Evolutionary conservation across 1,140 invertebrate genomes (phyloP), one percentile per base, ranked within the genome.

Genomic region (Apis dorsata): DNA sequence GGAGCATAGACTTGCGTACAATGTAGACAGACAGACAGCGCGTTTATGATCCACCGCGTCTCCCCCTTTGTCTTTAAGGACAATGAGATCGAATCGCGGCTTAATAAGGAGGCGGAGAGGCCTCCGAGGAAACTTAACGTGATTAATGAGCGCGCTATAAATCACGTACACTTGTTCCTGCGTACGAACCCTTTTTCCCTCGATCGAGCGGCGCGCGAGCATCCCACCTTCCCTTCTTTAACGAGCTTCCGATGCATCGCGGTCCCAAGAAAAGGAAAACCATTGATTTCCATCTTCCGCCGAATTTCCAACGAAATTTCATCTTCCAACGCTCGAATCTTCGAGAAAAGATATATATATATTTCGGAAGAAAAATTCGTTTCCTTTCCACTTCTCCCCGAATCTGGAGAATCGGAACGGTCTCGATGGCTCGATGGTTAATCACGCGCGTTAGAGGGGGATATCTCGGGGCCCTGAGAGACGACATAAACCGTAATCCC

Each of bases 131-230:
- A 82, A 77, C 72, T 83, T 81, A 88, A 88, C 79, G 80, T 85
- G 86, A 88, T 88, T 88, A 88, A 88, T 76, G 86, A 88, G 75
- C 83, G 62, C 86, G 80, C 87, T 83, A 85, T 88, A 88, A 88
- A 88, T 88, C 87, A 88, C 83, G 86, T 66, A 63, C 79, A 79
- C 74, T 85, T 83, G 79, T 88, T 86, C 84, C 24, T 44, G 12
- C 73, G 17, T 75, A 71, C 69, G 78, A 71, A 85, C 81, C 76
- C 83, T 87, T 87, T 85, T 85, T 89, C 68, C 34, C 4, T 7
- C 34, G 44, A 72, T 68, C 73, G 75, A 44, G n/a, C 51, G n/a
- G n/a, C n/a, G n/a, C n/a, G 19, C 62, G 62, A 63, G 62, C 62
- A 63, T 8, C 75, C 60, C 28, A 79, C 79, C 80, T 57, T 62